Base-by-base conservation (phyloP, 2,797 vertebrate genomes). In the Sebastes kiyomatsui region DNA sequence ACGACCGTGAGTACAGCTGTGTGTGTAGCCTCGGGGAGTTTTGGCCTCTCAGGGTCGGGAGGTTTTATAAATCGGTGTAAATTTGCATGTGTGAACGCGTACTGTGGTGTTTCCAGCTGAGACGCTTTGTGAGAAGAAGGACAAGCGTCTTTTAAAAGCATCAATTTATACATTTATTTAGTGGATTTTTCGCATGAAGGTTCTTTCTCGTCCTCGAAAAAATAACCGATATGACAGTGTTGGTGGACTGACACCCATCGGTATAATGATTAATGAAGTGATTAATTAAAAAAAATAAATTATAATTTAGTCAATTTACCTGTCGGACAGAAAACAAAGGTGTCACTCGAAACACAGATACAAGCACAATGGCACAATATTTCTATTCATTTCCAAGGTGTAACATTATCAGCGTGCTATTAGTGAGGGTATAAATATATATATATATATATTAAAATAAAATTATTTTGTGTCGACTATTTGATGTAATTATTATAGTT, bases 21-120 rank as follows among this genome's bases (percentile, higher is more conserved):
- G 49, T 2, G 18, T 52, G 18, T n/a, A 52, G 49, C 49, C 7
- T 77, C 59, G 32, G 75, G 60, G 64, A 13, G n/a, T 72, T 46
- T 70, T n/a, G 54, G 60, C 58, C 32, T 30, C 42, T 68, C 68
- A 6, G 49, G 52, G 59, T 35, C 23, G 59, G 54, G 8, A 8
- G 54, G 28, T 9, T 52, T 81, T 30, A 25, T 35, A 5, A 54
- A 67, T 56, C 18, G 12, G 28, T 33, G 7, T 33, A n/a, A 32
- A 74, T 81, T 32, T 71, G 35, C 59, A 20, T 46, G 73, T 32
- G 30, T 56, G 32, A 58, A 65, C 33, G 25, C 3, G 18, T 64
- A 28, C 20, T 69, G 65, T 33, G 52, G 33, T 68, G 75, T 80
- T 70, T 78, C 55, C 75, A 42, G 66, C 22, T 18, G 16, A 33